Evolutionary conservation across 1,140 invertebrate genomes (phyloP).

Genomic region (Rhyzopertha dominica): DNA sequence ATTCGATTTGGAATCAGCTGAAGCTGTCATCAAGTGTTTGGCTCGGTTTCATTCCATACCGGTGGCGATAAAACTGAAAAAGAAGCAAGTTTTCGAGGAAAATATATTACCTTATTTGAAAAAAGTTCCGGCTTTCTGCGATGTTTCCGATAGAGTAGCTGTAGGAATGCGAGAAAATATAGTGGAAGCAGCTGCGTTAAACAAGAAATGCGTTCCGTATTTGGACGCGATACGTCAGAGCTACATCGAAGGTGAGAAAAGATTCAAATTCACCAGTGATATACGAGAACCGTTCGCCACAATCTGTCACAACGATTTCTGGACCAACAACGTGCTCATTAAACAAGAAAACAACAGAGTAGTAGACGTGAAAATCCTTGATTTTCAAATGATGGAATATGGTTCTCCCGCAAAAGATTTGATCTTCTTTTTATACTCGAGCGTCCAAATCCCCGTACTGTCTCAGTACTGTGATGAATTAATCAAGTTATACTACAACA

Average conservation of each 20-base stretch:
- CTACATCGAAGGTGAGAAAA: too few species aligned
- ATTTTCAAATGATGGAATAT: conserved; percentile 53
- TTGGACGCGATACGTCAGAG: too few species aligned
- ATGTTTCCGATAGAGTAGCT: too few species aligned
- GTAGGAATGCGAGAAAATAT: too few species aligned
- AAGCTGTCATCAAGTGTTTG: conserved; percentile 36
- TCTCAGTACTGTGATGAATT: conserved; percentile 43
- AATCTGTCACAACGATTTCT: conserved; percentile 52
- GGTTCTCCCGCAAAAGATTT: conserved; percentile 50
- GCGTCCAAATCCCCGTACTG: conserved; percentile 40
- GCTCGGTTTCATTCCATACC: conserved; percentile 45
- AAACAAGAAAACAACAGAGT: conserved; percentile 42
- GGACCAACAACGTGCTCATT: conserved; percentile 55
- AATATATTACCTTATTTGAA: conserved; percentile 37
- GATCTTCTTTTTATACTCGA: conserved; percentile 51
- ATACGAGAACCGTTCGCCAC: conserved; percentile 46
- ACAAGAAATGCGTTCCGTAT: too few species aligned
- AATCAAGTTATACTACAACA: conserved; percentile 49
- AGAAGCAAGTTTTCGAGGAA: conserved; percentile 46
- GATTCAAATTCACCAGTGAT: too few species aligned
- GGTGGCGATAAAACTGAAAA: conserved; percentile 39
- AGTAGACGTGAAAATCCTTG: conserved; percentile 50
- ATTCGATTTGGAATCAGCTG: conserved; percentile 40
- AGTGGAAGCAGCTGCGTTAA: too few species aligned
- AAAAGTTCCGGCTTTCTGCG: too few species aligned